A percentile compares a stretch with the other conserved stretches of the same genome.
phyloP scores from a whole-genome alignment of 2,888 invertebrate species.

The Girardia tigrina region DNA sequence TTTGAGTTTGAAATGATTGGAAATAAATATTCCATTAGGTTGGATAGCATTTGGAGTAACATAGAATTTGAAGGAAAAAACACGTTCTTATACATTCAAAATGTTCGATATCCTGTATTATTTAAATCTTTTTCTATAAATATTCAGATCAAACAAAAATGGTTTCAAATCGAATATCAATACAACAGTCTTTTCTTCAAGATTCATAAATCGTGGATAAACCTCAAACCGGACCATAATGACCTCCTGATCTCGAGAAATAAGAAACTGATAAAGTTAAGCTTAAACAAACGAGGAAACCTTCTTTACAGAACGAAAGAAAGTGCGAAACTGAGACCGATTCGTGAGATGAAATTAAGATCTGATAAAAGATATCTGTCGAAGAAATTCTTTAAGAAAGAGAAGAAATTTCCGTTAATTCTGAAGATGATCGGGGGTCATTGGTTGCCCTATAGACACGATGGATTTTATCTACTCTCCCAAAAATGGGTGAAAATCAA shows the following conservation, averaged over 20 bases:
- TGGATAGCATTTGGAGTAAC: not conserved
- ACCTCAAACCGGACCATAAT: not conserved
- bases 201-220: not conserved
- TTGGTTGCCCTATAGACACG: not conserved
- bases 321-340: not conserved
- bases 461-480: not conserved
- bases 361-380: not conserved
- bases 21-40: not conserved
- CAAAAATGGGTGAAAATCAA: not conserved
- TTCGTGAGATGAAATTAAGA: not conserved
- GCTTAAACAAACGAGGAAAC: not conserved
- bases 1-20: not conserved
- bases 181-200: not conserved
- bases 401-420: not conserved
- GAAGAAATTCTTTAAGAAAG: not conserved
- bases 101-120: not conserved
- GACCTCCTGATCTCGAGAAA: not conserved
- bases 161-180: not conserved
- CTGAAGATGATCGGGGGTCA: not conserved
- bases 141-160: not conserved
- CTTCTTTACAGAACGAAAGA: not conserved
- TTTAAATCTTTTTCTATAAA: not conserved
- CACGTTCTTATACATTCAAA: not conserved
- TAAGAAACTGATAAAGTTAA: not conserved
- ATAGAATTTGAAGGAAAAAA: not conserved